Conservation (phyloP, 1,140 invertebrate genomes). For the Drosophila baimaii region DNA sequence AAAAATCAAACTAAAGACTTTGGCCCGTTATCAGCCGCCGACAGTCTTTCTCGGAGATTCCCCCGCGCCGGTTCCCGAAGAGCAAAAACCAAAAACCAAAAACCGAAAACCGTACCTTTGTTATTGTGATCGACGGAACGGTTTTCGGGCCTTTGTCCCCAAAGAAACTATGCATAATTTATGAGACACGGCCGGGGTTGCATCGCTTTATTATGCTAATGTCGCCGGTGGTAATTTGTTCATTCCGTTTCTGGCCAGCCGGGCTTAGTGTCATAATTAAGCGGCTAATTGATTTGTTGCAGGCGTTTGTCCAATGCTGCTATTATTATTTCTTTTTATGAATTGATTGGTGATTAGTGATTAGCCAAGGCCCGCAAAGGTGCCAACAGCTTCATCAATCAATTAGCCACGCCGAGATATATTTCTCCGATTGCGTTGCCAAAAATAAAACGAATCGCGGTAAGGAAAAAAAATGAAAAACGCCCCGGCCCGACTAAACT, state of each 20-base stretch:
- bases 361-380: slow-evolving; percentile 61
- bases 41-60: slow-evolving; percentile 52
- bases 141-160: slow-evolving; percentile 71
- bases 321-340: slow-evolving; percentile 60
- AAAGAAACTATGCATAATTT: slow-evolving; percentile 78
- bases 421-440: slow-evolving; percentile 48
- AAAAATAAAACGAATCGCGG: slow-evolving; percentile 12
- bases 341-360: slow-evolving; percentile 74
- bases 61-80: slow-evolving; percentile 23
- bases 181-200: slow-evolving; percentile 67
- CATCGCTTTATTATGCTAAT: slow-evolving; percentile 82
- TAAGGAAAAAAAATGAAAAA: slow-evolving; percentile 6
- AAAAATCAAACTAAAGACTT: slow-evolving; percentile 67
- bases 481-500: slow-evolving; percentile 34
- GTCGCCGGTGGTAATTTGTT: slow-evolving; percentile 70
- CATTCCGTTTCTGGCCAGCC: slow-evolving; percentile 66
- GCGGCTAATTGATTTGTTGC: slow-evolving; percentile 82
- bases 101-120: slow-evolving; percentile 36
- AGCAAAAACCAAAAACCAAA: background rate
- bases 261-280: slow-evolving; percentile 81
- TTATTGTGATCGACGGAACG: slow-evolving; percentile 47
- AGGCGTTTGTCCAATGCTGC: slow-evolving; percentile 60
- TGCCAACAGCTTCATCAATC: slow-evolving; percentile 76
- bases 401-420: slow-evolving; percentile 66
- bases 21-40: slow-evolving; percentile 71